Evolutionary conservation across 2,797 vertebrate genomes (phyloP).

Genomic region (Pangasius mekongensis): DNA sequence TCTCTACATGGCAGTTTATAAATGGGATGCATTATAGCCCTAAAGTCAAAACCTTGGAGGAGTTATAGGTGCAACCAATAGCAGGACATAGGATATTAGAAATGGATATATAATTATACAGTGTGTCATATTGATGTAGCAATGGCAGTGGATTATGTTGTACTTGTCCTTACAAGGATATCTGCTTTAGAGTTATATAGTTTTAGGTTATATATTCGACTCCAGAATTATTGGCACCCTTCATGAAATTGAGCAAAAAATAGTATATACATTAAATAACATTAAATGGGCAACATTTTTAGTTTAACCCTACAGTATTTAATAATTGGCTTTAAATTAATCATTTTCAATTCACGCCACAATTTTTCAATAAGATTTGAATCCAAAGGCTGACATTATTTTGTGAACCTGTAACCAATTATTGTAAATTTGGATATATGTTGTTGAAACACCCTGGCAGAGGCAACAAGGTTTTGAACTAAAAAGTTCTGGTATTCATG

Average conservation of each 20-base stretch:
- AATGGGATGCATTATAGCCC: not conserved
- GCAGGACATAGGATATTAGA: not conserved
- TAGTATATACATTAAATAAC: not conserved
- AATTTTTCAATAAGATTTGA: not conserved
- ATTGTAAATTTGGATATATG: not conserved
- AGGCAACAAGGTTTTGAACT: not conserved
- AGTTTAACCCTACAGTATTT: not conserved
- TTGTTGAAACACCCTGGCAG: not conserved
- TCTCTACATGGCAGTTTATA: constrained; percentile 9
- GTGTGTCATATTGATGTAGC: not conserved
- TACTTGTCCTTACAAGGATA: not conserved
- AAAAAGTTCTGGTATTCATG: not conserved
- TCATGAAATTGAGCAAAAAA: not conserved
- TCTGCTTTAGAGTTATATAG: not conserved
- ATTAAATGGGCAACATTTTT: not conserved
- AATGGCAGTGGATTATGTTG: not conserved
- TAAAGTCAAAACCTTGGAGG: not conserved
- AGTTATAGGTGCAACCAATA: not conserved
- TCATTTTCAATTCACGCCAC: not conserved
- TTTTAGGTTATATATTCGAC: not conserved
- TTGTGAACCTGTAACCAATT: not conserved
- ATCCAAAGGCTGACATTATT: not conserved
- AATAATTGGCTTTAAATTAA: not conserved
- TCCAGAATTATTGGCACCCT: not conserved
- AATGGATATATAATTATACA: not conserved